A percentile compares a stretch with the other conserved stretches of the same genome.
phyloP scores from a whole-genome alignment of 2,888 invertebrate genomes.

The Liopterus haemorrhoidalis region DNA sequence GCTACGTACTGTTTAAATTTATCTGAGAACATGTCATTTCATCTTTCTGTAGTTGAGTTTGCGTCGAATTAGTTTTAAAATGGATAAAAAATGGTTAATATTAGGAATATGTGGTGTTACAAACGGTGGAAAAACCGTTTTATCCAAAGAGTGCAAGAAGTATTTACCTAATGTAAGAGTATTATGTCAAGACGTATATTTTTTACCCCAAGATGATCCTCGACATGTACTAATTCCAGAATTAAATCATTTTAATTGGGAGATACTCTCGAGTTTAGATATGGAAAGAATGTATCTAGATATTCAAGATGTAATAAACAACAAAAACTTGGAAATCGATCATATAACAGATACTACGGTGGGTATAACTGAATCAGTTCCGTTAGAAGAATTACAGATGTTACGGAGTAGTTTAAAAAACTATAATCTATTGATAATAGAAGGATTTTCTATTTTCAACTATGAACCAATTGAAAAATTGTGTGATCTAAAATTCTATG shows the following conservation, averaged over 20 bases:
- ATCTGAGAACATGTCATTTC: too few species aligned
- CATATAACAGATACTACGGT: slow-evolving; percentile 13
- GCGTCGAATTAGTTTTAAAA: too few species aligned
- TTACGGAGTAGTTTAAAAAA: slow-evolving; percentile 33
- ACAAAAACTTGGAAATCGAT: slow-evolving; percentile 20
- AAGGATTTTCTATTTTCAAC: slow-evolving; percentile 72
- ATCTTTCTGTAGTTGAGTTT: too few species aligned
- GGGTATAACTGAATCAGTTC: slow-evolving; percentile 28
- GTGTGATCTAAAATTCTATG: slow-evolving; percentile 68
- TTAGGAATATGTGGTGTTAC: slow-evolving; percentile 75
- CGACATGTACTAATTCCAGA: slow-evolving; percentile 58
- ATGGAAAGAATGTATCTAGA: slow-evolving; percentile 65
- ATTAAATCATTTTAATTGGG: slow-evolving; percentile 71
- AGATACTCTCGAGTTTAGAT: slow-evolving; percentile 63
- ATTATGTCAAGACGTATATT: slow-evolving; percentile 73
- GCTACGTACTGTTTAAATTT: too few species aligned
- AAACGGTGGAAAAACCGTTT: slow-evolving; percentile 76
- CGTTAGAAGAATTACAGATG: slow-evolving; percentile 22
- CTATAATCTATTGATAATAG: slow-evolving; percentile 56
- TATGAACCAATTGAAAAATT: slow-evolving; percentile 60
- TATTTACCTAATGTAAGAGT: slow-evolving; percentile 45
- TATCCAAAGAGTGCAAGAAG: slow-evolving; percentile 54
- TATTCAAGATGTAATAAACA: slow-evolving; percentile 45
- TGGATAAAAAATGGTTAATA: slow-evolving; percentile 37
- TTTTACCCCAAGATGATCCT: slow-evolving; percentile 59